Evolutionary conservation across 2,888 invertebrate species (phyloP).

Genomic region (Lochmaea crataegi): DNA sequence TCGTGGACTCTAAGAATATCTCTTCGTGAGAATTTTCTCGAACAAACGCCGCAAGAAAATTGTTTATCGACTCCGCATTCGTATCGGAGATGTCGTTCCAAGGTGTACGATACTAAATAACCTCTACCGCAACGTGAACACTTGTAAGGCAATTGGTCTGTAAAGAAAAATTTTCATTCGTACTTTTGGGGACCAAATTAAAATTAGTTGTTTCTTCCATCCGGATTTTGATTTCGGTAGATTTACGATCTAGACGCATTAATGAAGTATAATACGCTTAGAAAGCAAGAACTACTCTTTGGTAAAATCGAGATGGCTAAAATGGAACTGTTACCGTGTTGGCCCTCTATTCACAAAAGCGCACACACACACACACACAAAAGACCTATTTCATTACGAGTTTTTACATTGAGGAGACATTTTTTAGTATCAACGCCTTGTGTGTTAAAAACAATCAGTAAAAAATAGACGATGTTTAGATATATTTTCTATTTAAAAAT

Average conservation of each 20-base stretch:
- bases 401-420: slow-evolving; percentile 6
- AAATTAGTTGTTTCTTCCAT: slow-evolving; percentile 28
- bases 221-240: slow-evolving; percentile 27
- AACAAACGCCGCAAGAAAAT: slow-evolving; percentile 66
- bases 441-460: not conserved
- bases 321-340: slow-evolving; percentile 35
- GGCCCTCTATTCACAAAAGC: slow-evolving; percentile 49
- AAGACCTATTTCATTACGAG: slow-evolving; percentile 23
- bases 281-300: slow-evolving; percentile 19
- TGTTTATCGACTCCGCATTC: slow-evolving; percentile 63
- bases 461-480: not conserved
- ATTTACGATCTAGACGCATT: slow-evolving; percentile 34
- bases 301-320: slow-evolving; percentile 34
- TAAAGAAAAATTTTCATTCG: slow-evolving; percentile 50
- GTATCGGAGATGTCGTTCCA: slow-evolving; percentile 57
- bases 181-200: slow-evolving; percentile 31
- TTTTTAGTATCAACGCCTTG: not conserved
- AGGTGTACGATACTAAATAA: slow-evolving; percentile 67
- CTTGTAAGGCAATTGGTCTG: slow-evolving; percentile 59
- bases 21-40: slow-evolving; percentile 58
- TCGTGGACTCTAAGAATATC: slow-evolving; percentile 59
- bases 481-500: not conserved
- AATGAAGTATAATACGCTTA: slow-evolving; percentile 45
- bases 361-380: not conserved
- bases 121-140: slow-evolving; percentile 71